Base-by-base conservation (phyloP, 2,797 vertebrate species). In the Xenentodon cancila region DNA sequence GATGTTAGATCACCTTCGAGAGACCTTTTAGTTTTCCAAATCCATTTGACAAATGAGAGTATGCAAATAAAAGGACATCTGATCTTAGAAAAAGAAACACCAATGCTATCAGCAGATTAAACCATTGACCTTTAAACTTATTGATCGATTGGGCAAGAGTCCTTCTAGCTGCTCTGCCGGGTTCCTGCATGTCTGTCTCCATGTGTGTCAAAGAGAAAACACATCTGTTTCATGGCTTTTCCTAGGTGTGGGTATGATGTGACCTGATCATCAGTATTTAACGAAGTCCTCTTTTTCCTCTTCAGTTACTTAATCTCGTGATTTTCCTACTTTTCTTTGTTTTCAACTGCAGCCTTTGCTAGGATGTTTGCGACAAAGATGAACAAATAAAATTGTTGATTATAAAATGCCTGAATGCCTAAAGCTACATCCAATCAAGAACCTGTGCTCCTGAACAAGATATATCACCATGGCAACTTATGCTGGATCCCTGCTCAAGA, bases 61-160 rank as follows among this genome's bases (percentile, higher is more conserved):
- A 22, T 43, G 52, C 11, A 11, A 30, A 48, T 46, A 42, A 50
- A 34, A 47, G 37, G 45, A 7, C 13, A 72, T 68, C 17, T 9
- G 16, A 2, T 17, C 49, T 57, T 62, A 25, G 7, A 30, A 30
- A 30, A 30, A 30, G 54, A 59, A 68, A 43, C 18, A 30, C 8
- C 50, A 71, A 25, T 43, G 19, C 27, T 65, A 20, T 53, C 20
- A 64, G 5, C 25, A 15, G 22, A 72, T 75, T 34, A 59, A 59
- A 69, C 12, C 13, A 11, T 37, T 59, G 42, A 77, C 55, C 75
- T 83, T 83, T 81, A 68, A 32, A 16, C 68, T 7, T 4, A 59
- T 48, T 1, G 3, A 59, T 7, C 62, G 74, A 79, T 84, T 68
- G 40, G 44, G 64, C 17, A 84, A 75, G 62, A 66, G 66, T 40